Evolutionary conservation across 2,888 invertebrate species (phyloP).

Genomic region (Tanypteryx hageni): DNA sequence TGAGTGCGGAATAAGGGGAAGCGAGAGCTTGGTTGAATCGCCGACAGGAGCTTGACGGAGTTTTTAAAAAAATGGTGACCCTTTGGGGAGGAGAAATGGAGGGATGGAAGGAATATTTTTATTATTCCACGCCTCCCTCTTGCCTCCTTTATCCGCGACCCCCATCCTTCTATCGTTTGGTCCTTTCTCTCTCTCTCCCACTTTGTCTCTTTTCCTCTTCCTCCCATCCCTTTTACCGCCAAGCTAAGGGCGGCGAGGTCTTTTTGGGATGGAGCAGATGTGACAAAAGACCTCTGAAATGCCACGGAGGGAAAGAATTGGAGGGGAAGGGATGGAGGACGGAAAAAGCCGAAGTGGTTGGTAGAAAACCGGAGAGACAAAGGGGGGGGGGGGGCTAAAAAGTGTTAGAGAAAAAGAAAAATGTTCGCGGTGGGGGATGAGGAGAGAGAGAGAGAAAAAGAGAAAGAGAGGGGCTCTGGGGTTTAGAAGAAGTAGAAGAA

Average conservation of each 20-base stretch:
- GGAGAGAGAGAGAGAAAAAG: not conserved
- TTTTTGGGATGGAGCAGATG: conserved; percentile 54
- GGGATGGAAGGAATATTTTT: not conserved
- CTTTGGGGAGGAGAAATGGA: not conserved
- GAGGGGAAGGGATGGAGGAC: not conserved
- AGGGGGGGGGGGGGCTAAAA: not conserved
- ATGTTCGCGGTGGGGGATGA: not conserved
- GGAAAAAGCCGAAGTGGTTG: not conserved
- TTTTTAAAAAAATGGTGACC: not conserved
- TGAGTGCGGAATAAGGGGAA: not conserved
- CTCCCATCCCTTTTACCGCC: conserved; percentile 48
- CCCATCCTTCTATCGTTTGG: not conserved
- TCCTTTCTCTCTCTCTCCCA: not conserved
- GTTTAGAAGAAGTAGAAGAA: not conserved
- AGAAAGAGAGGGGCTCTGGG: not conserved
- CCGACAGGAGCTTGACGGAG: conserved; percentile 6
- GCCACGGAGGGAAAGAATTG: not conserved
- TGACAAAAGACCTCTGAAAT: conserved; percentile 53
- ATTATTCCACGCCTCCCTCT: not conserved
- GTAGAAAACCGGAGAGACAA: not conserved
- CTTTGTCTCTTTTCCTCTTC: not conserved
- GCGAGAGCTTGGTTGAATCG: not conserved
- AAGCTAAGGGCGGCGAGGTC: conserved; percentile 25
- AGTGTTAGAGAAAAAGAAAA: not conserved
- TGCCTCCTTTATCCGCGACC: conserved; percentile 1